Percentiles rank a stretch among this genome's conserved stretches.
These are phyloP conservation scores for Antheraea assamensis DNA, from an alignment of 2,888 invertebrate genomes.

Conservation along the genomic window DNA sequence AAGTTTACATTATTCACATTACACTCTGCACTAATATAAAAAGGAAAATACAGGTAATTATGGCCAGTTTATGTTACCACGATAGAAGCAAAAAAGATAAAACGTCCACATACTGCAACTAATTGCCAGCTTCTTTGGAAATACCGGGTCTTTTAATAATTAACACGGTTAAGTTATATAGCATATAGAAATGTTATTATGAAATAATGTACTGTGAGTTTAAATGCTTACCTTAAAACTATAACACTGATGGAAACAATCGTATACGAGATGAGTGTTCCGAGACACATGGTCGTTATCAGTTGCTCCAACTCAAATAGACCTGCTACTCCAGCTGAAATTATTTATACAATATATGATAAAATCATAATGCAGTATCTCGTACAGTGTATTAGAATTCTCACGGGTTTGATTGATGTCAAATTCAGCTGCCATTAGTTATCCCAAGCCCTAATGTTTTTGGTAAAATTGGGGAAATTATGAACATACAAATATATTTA, in stretches of 20 bases:
- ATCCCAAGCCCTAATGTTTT: no score
- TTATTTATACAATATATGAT: slow-evolving; percentile 18
- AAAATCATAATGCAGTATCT: neutral
- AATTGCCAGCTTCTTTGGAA: no score
- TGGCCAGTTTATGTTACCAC: no score
- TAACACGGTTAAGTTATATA: no score
- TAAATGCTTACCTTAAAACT: slow-evolving; percentile 83
- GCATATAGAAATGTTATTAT: no score
- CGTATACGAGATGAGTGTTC: slow-evolving; percentile 91
- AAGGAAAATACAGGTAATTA: neutral
- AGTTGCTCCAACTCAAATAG: slow-evolving; percentile 90
- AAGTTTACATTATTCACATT: neutral
- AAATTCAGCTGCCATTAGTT: neutral
- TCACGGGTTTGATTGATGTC: neutral
- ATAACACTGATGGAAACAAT: slow-evolving; percentile 93
- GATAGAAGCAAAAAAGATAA: no score
- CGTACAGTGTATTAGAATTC: neutral
- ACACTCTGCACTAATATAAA: neutral
- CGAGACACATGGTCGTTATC: slow-evolving; percentile 93
- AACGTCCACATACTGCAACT: no score
- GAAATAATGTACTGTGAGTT: no score
- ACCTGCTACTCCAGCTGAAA: slow-evolving; percentile 87
- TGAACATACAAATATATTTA: no score
- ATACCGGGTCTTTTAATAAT: no score
- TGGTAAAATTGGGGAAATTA: no score